Conservation (phyloP, 2,888 invertebrate species). For the Meghimatium bilineatum region DNA sequence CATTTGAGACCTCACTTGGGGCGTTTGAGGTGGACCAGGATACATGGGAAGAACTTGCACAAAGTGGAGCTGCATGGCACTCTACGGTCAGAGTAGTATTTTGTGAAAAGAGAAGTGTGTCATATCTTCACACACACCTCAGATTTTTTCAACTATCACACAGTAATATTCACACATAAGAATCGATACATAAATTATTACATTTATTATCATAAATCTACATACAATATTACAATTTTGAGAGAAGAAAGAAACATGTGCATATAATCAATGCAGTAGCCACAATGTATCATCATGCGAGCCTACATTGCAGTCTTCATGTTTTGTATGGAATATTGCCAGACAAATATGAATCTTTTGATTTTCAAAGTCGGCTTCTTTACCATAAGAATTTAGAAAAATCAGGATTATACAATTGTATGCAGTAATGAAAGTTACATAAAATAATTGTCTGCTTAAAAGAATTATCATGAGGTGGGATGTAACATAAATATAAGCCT, state of each 20-base stretch:
- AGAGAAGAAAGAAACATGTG: not conserved
- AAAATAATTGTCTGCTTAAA: slow-evolving; percentile 22
- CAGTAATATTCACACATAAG: too few relatives aligned
- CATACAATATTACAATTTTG: slow-evolving; percentile 26
- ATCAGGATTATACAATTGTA: too few relatives aligned
- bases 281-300: not conserved
- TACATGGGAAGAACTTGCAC: too few relatives aligned
- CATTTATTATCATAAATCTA: slow-evolving; percentile 28
- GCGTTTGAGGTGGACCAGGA: too few relatives aligned
- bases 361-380: not conserved
- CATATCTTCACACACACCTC: too few relatives aligned
- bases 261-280: not conserved
- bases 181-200: not conserved
- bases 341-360: not conserved
- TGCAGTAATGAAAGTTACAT: too few relatives aligned
- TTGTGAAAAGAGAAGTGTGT: too few relatives aligned
- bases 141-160: too few relatives aligned
- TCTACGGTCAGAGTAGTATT: too few relatives aligned
- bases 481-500: not conserved
- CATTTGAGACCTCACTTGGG: too few relatives aligned
- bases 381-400: not conserved
- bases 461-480: not conserved
- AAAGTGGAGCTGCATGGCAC: too few relatives aligned
- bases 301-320: not conserved
- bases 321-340: not conserved